Base-by-base conservation (phyloP, 2,113 vertebrate genomes). In the Heptranchias perlo region DNA sequence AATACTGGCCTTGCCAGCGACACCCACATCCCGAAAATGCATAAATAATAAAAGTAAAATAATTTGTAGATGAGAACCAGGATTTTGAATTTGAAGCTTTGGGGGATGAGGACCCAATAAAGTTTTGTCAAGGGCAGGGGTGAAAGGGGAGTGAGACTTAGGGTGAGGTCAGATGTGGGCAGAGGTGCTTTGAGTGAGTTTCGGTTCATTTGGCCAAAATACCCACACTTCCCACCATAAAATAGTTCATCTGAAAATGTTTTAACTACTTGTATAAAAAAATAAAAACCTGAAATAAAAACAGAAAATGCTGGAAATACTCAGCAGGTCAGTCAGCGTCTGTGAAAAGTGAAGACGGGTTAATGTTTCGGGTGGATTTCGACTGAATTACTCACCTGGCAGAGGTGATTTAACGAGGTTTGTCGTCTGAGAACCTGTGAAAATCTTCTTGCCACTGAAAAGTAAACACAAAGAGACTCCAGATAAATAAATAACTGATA, bases 331-430 rank as follows among this genome's bases (percentile, higher is more conserved):
- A 35, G 54, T 16, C 14, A 82, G 39, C 16, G 14, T 21, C 1
- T 1, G 39, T 47, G n/a, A 82, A 58, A 31, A 7, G 14, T 64
- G 10, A 39, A 23, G 18, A 2, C 2, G 35, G 52, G 13, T 31
- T 62, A 35, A 62, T 62, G 18, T 39, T n/a, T n/a, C n/a, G 2
- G 10, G 7, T 52, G 52, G 8, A 28, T 82, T n/a, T 58, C 14
- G 52, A 69, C 47, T 35, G 7, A 69, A 44, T 0, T 1, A 96
- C 95, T 96, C 98, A 99, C 99, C 98, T 99, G 99, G 97, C 99
- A 99, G 61, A 99, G 99, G 97, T 99, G 99, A 97, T 99, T 99
- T 97, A 99, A 98, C 28, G 99, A 99, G 2, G 99, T 99, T 96
- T 99, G 99, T 96, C 99, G 98, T 96, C 99, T 98, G 95, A 99